Evolutionary conservation across 2,888 invertebrate genomes (phyloP).

Genomic region (Trissoscelio sp.): DNA sequence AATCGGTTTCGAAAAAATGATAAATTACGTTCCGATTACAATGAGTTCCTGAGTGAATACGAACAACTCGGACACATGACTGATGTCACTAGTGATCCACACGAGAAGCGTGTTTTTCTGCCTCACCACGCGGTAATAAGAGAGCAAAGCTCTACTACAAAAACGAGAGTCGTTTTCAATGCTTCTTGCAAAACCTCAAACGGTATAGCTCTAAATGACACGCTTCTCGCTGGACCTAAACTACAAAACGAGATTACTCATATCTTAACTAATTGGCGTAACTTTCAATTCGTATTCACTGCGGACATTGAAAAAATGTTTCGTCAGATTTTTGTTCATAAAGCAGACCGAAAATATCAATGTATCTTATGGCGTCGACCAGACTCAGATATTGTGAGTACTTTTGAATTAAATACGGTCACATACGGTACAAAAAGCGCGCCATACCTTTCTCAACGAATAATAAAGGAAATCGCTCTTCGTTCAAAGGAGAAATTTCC

Average conservation of each 20-base stretch:
- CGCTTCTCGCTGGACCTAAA: not conserved
- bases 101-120: no score
- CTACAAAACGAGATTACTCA: not conserved
- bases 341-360: not conserved
- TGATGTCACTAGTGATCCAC: no score
- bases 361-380: conserved; percentile 1
- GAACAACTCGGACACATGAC: no score
- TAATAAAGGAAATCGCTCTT: not conserved
- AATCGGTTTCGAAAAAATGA: no score
- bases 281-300: not conserved
- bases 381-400: no score
- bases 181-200: not conserved
- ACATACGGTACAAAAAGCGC: conserved; percentile 3
- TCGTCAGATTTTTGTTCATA: not conserved
- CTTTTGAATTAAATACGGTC: not conserved
- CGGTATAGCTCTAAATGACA: not conserved
- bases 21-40: no score
- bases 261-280: not conserved
- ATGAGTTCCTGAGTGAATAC: no score
- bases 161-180: not conserved
- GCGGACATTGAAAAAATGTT: not conserved
- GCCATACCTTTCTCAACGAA: not conserved
- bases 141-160: not conserved
- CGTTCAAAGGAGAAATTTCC: no score
- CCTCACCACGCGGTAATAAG: not conserved